These are phyloP conservation scores for Melitaea athalia DNA, from an alignment of 2,888 invertebrate species.

Conservation along the genomic window DNA sequence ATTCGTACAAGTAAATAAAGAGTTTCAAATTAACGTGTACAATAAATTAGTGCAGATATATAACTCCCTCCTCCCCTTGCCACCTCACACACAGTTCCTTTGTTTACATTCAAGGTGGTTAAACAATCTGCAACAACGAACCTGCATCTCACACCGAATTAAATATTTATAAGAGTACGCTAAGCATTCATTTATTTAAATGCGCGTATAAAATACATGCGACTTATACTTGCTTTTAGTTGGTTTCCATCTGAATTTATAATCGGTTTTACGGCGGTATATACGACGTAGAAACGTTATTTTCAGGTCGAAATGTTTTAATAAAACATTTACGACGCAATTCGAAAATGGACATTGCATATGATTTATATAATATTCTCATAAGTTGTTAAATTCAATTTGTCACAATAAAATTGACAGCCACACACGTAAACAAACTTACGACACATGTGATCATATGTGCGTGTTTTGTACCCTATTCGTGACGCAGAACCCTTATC, in stretches of 20 bases:
- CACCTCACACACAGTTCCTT: background rate
- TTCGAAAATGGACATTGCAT: constrained; percentile 6
- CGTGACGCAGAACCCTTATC: constrained; percentile 43
- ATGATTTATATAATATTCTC: constrained; percentile 13
- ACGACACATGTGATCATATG: constrained; percentile 15
- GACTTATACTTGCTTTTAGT: constrained; percentile 32
- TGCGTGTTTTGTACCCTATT: constrained; percentile 31
- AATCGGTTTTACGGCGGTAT: constrained; percentile 20
- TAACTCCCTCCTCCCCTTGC: too few relatives aligned
- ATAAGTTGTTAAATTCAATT: constrained; percentile 32
- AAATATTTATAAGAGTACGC: constrained; percentile 41
- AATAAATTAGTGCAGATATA: background rate
- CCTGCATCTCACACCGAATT: constrained; percentile 34
- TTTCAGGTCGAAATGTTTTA: constrained; percentile 10
- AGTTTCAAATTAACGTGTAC: background rate
- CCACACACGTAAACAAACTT: constrained; percentile 18
- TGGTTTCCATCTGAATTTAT: constrained; percentile 30
- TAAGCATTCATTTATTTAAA: constrained; percentile 40
- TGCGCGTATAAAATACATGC: constrained; percentile 30
- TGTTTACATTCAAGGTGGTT: constrained; percentile 4
- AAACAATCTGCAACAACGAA: constrained; percentile 27
- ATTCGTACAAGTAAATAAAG: background rate
- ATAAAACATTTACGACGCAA: constrained; percentile 10
- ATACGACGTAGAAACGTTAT: constrained; percentile 13
- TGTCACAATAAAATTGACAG: constrained; percentile 30